A percentile compares a stretch with the other conserved stretches of the same genome.
Conservation (phyloP, 2,888 invertebrate genomes). For the Coremacera marginata region DNA sequence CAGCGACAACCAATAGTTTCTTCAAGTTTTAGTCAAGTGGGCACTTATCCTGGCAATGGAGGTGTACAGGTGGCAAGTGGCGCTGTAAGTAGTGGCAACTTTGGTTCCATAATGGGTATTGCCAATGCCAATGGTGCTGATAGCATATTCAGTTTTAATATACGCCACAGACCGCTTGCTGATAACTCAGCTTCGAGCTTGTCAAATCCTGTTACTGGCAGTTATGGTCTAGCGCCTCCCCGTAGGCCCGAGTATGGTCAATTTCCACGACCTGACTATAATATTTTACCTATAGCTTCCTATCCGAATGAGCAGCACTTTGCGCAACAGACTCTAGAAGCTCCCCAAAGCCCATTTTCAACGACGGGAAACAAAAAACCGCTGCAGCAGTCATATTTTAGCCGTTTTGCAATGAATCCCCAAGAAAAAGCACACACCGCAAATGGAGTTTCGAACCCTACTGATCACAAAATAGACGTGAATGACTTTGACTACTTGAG, state of each 20-base stretch:
- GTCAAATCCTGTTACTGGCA: slow-evolving; percentile 46
- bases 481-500: slow-evolving; percentile 55
- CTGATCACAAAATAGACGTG: slow-evolving; percentile 54
- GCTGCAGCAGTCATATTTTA: slow-evolving; percentile 48
- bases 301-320: slow-evolving; percentile 50
- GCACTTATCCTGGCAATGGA: slow-evolving; percentile 45
- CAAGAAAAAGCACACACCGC: slow-evolving; percentile 50
- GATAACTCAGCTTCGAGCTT: background rate
- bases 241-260: slow-evolving; percentile 50
- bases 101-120: slow-evolving; percentile 61
- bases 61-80: slow-evolving; percentile 60
- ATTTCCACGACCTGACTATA: slow-evolving; percentile 42
- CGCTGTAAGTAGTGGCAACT: slow-evolving; percentile 59
- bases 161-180: slow-evolving; percentile 60
- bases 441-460: slow-evolving; percentile 37
- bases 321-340: slow-evolving; percentile 55
- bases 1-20: slow-evolving; percentile 31
- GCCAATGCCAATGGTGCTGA: slow-evolving; percentile 62
- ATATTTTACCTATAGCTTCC: slow-evolving; percentile 42
- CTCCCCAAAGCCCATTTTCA: slow-evolving; percentile 57
- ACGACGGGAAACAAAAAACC: slow-evolving; percentile 46
- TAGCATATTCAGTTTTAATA: slow-evolving; percentile 66
- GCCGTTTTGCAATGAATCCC: slow-evolving; percentile 40
- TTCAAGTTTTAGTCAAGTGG: slow-evolving; percentile 51
- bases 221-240: slow-evolving; percentile 50